Evolutionary conservation across 2,113 vertebrate species (phyloP).

Genomic region (Onychostoma macrolepis): DNA sequence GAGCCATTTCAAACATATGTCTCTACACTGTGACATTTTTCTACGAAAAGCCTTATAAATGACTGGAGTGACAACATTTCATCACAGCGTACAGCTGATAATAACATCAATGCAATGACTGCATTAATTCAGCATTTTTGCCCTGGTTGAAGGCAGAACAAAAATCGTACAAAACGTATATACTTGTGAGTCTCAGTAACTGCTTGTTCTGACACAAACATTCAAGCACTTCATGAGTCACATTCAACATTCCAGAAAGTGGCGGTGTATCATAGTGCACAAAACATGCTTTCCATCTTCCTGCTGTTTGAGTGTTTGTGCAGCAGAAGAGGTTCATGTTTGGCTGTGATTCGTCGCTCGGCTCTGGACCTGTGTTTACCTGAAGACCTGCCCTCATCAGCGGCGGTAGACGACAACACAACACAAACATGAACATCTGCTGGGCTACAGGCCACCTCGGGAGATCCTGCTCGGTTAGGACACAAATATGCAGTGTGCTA

Average conservation of each 20-base stretch:
- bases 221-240: slow-evolving; percentile 21
- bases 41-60: background rate
- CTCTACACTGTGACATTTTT: background rate
- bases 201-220: slow-evolving; percentile 4
- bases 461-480: slow-evolving; percentile 13
- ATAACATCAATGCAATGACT: background rate
- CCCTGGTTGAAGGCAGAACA: background rate
- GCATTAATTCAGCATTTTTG: background rate
- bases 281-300: slow-evolving; percentile 12
- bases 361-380: slow-evolving; percentile 33
- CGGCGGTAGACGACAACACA: slow-evolving; percentile 1
- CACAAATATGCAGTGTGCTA: background rate
- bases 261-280: background rate
- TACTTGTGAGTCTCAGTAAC: background rate
- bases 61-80: background rate
- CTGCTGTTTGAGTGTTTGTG: slow-evolving; percentile 12
- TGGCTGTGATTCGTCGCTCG: background rate
- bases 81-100: background rate
- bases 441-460: slow-evolving; percentile 1
- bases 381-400: slow-evolving; percentile 24
- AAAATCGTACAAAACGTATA: background rate
- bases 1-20: background rate
- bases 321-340: slow-evolving; percentile 25
- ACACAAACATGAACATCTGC: slow-evolving; percentile 45
- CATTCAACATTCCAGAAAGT: slow-evolving; percentile 28